Evolutionary conservation across 2,888 invertebrate genomes (phyloP).

Genomic region (Steinernema hermaphroditum): DNA sequence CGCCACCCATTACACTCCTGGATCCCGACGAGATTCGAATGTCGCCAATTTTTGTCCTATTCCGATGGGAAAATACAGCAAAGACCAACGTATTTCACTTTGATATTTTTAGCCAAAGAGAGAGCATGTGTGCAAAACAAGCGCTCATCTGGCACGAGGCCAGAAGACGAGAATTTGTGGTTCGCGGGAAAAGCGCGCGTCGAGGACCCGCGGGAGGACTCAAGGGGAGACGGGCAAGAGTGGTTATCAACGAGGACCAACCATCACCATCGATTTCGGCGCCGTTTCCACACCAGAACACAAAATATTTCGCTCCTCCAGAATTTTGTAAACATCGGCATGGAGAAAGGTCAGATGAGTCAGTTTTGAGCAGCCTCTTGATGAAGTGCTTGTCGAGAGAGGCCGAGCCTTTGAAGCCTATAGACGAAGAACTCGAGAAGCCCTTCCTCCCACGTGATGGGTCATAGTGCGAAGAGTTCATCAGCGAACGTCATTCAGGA

Average conservation of each 20-base stretch:
- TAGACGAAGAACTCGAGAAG: no score
- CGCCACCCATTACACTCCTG: background rate
- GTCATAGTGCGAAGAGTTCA: no score
- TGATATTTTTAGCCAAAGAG: background rate
- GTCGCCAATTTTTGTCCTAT: background rate
- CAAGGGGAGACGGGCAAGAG: background rate
- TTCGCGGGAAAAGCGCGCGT: background rate
- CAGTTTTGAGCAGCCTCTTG: no score
- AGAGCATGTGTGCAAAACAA: conserved; percentile 7
- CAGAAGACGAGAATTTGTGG: background rate
- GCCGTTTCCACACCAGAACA: no score
- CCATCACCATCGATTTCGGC: conserved; percentile 10
- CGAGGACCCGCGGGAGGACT: background rate
- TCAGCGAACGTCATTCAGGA: no score
- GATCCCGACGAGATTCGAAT: no score
- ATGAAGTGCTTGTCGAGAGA: no score
- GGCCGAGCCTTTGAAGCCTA: no score
- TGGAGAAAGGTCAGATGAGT: no score
- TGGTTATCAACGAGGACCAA: background rate
- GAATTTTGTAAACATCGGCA: no score
- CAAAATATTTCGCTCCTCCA: no score
- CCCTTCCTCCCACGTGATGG: no score
- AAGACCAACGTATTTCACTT: background rate
- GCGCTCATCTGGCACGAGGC: background rate
- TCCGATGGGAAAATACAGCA: background rate